These are phyloP conservation scores for Prolemur simus DNA, from an alignment of 2,113 vertebrate genomes.

Conservation along the genomic window DNA sequence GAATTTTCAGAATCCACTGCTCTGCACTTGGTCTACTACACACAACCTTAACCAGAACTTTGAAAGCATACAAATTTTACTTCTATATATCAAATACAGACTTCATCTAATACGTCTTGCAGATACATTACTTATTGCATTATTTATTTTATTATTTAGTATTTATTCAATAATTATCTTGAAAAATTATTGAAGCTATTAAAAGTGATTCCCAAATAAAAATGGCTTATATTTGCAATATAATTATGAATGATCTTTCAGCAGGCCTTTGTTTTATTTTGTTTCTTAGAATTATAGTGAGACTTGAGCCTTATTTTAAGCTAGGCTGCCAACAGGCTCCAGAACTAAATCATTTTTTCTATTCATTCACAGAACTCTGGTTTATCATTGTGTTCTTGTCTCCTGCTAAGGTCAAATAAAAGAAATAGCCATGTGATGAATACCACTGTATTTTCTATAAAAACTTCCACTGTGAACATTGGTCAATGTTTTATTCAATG, in stretches of 20 bases:
- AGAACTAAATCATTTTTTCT: not conserved
- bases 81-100: not conserved
- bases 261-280: not conserved
- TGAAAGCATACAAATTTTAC: not conserved
- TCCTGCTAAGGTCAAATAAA: not conserved
- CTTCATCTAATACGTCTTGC: not conserved
- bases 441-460: not conserved
- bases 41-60: not conserved
- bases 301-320: not conserved
- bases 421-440: not conserved
- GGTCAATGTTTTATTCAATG: not conserved
- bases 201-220: not conserved
- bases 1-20: not conserved
- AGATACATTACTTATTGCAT: not conserved
- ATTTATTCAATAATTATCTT: not conserved
- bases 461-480: not conserved
- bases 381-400: not conserved
- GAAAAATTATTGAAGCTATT: not conserved
- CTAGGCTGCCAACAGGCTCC: not conserved
- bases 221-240: not conserved
- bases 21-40: not conserved
- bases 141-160: not conserved
- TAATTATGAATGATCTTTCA: not conserved
- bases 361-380: not conserved
- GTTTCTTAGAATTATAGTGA: not conserved